These are phyloP conservation scores for Sebastes itinus DNA, from an alignment of 2,797 vertebrate species.

Conservation along the genomic window DNA sequence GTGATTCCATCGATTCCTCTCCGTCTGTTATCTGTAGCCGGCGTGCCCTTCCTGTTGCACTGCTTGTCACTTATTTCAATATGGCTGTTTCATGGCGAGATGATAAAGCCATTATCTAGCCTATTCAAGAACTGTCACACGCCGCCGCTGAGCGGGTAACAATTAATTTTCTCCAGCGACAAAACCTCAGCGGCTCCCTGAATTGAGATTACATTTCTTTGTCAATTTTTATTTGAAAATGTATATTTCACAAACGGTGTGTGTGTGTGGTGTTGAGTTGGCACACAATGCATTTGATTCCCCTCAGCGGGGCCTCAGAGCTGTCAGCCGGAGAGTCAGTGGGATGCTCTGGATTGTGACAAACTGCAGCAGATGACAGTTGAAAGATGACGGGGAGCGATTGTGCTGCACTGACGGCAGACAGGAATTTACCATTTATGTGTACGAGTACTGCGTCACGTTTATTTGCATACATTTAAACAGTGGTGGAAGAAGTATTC, in stretches of 20 bases:
- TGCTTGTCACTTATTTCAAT: constrained; percentile 62
- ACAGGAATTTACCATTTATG: constrained; percentile 2
- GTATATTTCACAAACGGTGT: constrained; percentile 59
- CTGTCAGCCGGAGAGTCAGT: constrained; percentile 53
- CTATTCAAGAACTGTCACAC: constrained; percentile 73
- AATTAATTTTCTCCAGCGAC: constrained; percentile 73
- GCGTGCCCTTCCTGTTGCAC: constrained; percentile 31
- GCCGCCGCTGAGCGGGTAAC: constrained; percentile 46
- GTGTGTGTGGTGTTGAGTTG: constrained; percentile 23
- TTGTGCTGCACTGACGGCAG: constrained; percentile 29
- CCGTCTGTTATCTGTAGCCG: constrained; percentile 23
- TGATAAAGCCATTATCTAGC: constrained; percentile 78
- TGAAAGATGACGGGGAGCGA: constrained; percentile 49
- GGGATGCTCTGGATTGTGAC: constrained; percentile 49
- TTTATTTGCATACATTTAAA: constrained; percentile 17
- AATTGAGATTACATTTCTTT: constrained; percentile 68
- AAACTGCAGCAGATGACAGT: constrained; percentile 60
- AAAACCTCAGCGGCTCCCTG: constrained; percentile 36
- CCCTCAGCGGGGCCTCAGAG: constrained; percentile 54
- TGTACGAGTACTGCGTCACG: background rate
- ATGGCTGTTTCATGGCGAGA: constrained; percentile 56
- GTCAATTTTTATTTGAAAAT: constrained; percentile 72
- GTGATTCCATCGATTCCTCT: constrained; percentile 44
- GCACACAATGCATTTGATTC: constrained; percentile 61
- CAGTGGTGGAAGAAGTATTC: background rate